phyloP scores from a whole-genome alignment of 2,888 invertebrate genomes.

The Standfussiana lucernea region DNA sequence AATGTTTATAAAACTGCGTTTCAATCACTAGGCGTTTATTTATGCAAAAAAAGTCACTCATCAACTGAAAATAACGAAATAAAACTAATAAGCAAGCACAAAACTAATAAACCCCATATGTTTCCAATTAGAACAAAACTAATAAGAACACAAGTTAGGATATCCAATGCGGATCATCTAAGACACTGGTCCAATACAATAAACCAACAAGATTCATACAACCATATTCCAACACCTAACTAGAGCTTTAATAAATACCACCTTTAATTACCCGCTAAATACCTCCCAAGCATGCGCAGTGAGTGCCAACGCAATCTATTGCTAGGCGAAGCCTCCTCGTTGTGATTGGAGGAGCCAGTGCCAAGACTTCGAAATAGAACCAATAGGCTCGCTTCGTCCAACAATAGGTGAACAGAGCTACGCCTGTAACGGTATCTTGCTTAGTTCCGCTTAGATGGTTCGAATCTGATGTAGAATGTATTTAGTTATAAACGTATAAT shows the following conservation, averaged over 20 bases:
- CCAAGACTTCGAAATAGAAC: slow-evolving; percentile 68
- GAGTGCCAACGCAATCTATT: slow-evolving; percentile 73
- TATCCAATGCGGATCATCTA: background rate
- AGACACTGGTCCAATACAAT: background rate
- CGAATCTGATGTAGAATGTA: background rate
- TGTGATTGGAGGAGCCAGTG: slow-evolving; percentile 83
- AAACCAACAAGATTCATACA: background rate
- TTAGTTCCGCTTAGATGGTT: slow-evolving; percentile 50
- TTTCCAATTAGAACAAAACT: background rate
- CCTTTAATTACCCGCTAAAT: slow-evolving; percentile 69
- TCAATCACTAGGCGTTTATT: background rate
- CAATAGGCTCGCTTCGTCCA: slow-evolving; percentile 75
- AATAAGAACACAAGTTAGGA: background rate
- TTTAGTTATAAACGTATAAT: slow-evolving; percentile 15
- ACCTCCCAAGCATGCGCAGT: slow-evolving; percentile 57
- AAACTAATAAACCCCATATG: background rate
- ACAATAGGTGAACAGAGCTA: slow-evolving; percentile 83
- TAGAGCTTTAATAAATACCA: slow-evolving; percentile 22
- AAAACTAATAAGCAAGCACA: background rate
- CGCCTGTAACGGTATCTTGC: slow-evolving; percentile 77
- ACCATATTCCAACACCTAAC: slow-evolving; percentile 3
- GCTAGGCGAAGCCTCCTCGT: slow-evolving; percentile 77
- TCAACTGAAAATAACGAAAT: background rate
- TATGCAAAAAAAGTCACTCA: background rate
- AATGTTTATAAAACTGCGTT: background rate